Evolutionary conservation across 2,888 invertebrate species (phyloP), one percentile per base, ranked within the genome.

Genomic region (Pherbina coryleti): DNA sequence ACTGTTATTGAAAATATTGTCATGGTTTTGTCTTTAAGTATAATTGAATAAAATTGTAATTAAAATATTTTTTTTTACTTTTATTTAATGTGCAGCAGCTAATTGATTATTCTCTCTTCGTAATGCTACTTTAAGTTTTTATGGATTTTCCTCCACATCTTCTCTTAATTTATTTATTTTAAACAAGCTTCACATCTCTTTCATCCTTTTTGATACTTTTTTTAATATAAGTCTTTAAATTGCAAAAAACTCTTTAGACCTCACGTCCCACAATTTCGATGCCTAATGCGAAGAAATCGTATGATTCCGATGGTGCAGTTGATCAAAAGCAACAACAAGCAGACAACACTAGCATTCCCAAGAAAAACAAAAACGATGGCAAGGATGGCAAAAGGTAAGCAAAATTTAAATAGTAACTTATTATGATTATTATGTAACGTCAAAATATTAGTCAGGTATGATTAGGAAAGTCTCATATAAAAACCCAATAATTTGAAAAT

Each of bases 181-280:
- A 22, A 44, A 44, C 22, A 37, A 22, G 44, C 70, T 64, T 71
- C 67, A 44, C 76, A 74, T 72, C 17, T 72, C n/a, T 53, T 25
- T 53, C 76, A 53, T 67, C 44, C 25, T 31, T 51, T 44, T 57
- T 4, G 44, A 60, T 77, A 31, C 37, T 78, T 67, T 73, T 17
- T 60, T 49, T 57, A 73, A 67, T 78, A 74, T 72, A 75, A 78
- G 79, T 78, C 69, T 75, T 69, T 74, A 51, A 78, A 78, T 82
- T 82, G 57, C 75, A 60, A 81, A 79, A 73, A 79, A 81, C 64
- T 82, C 75, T 44, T 44, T 82, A 83, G 83, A 82, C 79, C 79
- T 85, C 85, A 74, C 88, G 87, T 77, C 92, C 92, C 60, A 91
- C 91, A 82, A 92, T 92, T 82, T 91, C 92, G 76, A 90, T 92